Conservation (phyloP, 2,113 vertebrate species). For the Tetrao urogallus region DNA sequence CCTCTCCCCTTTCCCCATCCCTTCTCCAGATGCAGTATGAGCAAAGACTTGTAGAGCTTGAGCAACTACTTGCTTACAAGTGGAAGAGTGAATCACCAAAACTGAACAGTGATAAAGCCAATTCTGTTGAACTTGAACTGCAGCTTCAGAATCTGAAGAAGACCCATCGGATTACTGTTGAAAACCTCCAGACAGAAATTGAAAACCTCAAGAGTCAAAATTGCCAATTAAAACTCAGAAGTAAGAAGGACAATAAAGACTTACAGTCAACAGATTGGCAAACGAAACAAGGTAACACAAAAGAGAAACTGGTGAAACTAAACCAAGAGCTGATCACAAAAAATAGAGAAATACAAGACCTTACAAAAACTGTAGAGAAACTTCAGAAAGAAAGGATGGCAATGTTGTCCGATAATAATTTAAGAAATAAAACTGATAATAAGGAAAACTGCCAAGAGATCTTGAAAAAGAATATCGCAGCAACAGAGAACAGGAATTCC, state of each 20-base stretch:
- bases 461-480: constrained; percentile 45
- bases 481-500: constrained; percentile 15
- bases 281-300: constrained; percentile 76
- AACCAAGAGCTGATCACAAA: constrained; percentile 86
- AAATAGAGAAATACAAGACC: constrained; percentile 85
- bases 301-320: constrained; percentile 81
- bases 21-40: constrained; percentile 88
- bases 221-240: constrained; percentile 66
- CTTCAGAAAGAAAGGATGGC: constrained; percentile 88
- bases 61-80: constrained; percentile 81
- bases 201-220: constrained; percentile 79
- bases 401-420: constrained; percentile 77
- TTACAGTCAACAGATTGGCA: constrained; percentile 66
- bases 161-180: constrained; percentile 72
- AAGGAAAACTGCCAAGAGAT: constrained; percentile 38
- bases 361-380: constrained; percentile 87
- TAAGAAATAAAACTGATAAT: constrained; percentile 14
- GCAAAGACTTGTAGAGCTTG: constrained; percentile 85
- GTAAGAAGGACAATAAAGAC: constrained; percentile 61
- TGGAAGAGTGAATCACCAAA: constrained; percentile 47
- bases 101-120: constrained; percentile 16
- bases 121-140: constrained; percentile 66
- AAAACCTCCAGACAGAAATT: constrained; percentile 80
- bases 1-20: background rate
- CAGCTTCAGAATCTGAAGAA: constrained; percentile 78